Percentiles rank a stretch among this genome's conserved stretches.
Conservation (phyloP, 1,140 invertebrate genomes). For the Trachymyrmex cornetzi region DNA sequence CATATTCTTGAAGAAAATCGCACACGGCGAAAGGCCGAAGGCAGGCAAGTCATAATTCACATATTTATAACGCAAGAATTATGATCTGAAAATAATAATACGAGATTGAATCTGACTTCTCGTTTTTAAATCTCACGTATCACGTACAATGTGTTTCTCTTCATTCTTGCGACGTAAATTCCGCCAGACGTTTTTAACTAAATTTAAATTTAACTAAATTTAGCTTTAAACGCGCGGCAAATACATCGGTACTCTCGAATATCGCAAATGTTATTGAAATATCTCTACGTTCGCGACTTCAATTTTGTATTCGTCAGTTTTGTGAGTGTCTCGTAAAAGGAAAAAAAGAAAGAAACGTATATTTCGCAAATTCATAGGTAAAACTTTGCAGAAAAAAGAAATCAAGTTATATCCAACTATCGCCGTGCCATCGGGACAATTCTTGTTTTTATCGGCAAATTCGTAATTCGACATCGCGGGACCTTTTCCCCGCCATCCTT, state of each 20-base stretch:
- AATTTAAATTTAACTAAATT: slow-evolving; percentile 30
- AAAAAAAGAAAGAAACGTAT: background rate
- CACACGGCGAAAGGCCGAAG: too few species aligned
- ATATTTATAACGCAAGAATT: background rate
- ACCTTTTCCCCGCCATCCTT: background rate
- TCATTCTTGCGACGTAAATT: slow-evolving; percentile 33
- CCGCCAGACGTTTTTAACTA: slow-evolving; percentile 27
- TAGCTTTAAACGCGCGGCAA: background rate
- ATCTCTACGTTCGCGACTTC: background rate
- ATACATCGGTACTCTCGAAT: background rate
- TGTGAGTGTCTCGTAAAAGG: background rate
- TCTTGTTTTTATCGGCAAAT: background rate
- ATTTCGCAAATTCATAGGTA: background rate
- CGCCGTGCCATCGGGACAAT: background rate
- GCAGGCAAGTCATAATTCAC: too few species aligned
- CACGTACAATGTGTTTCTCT: background rate
- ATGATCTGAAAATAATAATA: background rate
- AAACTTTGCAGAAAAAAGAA: background rate
- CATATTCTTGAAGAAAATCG: too few species aligned
- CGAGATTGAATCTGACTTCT: background rate
- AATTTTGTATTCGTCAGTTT: background rate
- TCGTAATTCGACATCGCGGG: slow-evolving; percentile 17
- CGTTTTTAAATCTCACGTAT: slow-evolving; percentile 22
- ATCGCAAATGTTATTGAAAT: background rate
- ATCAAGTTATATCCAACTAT: background rate